A percentile compares a stretch with the other conserved stretches of the same genome.
phyloP scores from a whole-genome alignment of 2,888 invertebrate genomes.

The Gerris lacustris region DNA sequence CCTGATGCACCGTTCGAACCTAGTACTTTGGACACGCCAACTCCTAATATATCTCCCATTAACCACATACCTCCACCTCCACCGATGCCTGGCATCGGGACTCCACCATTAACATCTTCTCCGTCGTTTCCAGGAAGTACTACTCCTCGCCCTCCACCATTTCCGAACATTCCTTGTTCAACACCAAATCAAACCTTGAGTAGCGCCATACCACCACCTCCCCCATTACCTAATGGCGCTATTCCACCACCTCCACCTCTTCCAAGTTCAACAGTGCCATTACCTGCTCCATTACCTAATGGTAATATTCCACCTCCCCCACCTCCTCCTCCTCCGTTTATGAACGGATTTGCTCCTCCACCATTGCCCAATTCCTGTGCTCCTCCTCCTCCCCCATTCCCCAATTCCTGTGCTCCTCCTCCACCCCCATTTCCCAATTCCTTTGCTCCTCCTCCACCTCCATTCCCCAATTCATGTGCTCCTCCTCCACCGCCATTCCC shows the following conservation, averaged over 20 bases:
- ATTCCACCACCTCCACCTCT: slow-evolving; percentile 17
- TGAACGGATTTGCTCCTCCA: not conserved
- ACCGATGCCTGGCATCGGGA: not conserved
- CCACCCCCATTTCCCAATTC: slow-evolving; percentile 22
- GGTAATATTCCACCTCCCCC: slow-evolving; percentile 14
- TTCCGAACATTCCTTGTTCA: slow-evolving; percentile 14
- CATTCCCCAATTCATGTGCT: not conserved
- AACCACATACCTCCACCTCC: slow-evolving; percentile 15
- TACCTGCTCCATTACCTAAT: slow-evolving; percentile 20
- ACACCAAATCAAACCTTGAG: not conserved
- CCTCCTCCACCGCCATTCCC: slow-evolving; percentile 18
- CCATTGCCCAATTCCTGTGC: not conserved
- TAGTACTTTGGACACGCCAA: slow-evolving; percentile 30
- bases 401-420: not conserved
- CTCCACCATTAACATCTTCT: slow-evolving; percentile 25
- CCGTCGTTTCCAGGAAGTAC: slow-evolving; percentile 17
- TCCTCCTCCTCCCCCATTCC: slow-evolving; percentile 5
- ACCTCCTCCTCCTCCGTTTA: slow-evolving; percentile 11
- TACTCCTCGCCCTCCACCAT: slow-evolving; percentile 22
- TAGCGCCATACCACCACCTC: slow-evolving; percentile 15
- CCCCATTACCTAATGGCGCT: not conserved
- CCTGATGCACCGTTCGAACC: slow-evolving; percentile 30
- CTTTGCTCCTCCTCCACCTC: not conserved
- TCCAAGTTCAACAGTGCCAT: slow-evolving; percentile 9
- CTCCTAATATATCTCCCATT: slow-evolving; percentile 30